phyloP scores from a whole-genome alignment of 2,888 invertebrate species.

The Cantharis rustica region DNA sequence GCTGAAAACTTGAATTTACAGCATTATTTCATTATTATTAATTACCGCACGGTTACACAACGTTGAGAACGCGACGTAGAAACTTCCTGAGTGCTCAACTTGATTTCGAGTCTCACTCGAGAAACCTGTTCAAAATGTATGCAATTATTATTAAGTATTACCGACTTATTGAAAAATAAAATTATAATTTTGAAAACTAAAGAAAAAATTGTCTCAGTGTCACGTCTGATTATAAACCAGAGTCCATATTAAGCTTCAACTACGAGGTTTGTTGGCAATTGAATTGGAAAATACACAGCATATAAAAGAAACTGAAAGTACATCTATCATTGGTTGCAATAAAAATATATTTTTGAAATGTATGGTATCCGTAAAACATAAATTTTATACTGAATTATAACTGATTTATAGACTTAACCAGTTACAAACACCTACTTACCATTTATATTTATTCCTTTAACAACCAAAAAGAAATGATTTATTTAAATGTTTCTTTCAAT shows the following conservation, averaged over 20 bases:
- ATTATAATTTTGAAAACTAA: no score
- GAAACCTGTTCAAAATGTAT: no score
- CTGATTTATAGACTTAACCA: not conserved
- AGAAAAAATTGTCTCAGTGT: not conserved
- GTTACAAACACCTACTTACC: not conserved
- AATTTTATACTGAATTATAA: not conserved
- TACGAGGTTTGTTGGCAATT: not conserved
- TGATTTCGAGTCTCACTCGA: no score
- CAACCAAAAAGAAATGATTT: not conserved
- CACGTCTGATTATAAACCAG: not conserved
- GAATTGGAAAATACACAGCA: not conserved
- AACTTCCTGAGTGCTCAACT: no score
- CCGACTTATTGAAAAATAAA: no score
- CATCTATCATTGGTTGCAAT: constrained; percentile 16
- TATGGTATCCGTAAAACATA: constrained; percentile 1
- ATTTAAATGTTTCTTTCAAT: not conserved
- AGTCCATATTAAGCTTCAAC: not conserved
- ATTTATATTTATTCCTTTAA: not conserved
- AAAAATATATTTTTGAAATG: constrained; percentile 1
- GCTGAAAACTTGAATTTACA: no score
- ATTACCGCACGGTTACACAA: no score
- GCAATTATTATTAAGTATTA: no score
- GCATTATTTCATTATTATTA: no score
- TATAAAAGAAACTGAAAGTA: constrained; percentile 1
- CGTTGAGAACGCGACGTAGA: no score